A percentile compares a stretch with the other conserved stretches of the same genome.
phyloP scores from a whole-genome alignment of 1,140 invertebrate species.

The Zaprionus inermis region DNA sequence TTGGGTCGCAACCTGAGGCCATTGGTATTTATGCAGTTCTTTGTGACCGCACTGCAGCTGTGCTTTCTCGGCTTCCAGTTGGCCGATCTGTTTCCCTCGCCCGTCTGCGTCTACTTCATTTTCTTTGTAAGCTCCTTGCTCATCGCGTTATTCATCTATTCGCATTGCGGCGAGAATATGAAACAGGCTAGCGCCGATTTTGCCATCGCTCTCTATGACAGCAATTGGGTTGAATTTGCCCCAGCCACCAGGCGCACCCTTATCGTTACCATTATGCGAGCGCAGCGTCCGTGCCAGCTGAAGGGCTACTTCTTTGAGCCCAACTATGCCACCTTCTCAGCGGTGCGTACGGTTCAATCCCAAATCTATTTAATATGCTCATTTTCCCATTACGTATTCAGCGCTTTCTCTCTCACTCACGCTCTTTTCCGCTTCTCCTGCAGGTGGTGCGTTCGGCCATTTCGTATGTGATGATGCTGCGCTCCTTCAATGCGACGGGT shows the following conservation, averaged over 20 bases:
- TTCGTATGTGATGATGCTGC: conserved; percentile 75
- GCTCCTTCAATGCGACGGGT: conserved; percentile 53
- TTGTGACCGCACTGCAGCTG: conserved; percentile 58
- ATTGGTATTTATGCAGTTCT: conserved; percentile 65
- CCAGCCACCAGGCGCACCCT: conserved; percentile 43
- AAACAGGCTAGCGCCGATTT: conserved; percentile 65
- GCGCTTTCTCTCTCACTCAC: background rate
- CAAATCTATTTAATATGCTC: background rate
- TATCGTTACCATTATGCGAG: conserved; percentile 56
- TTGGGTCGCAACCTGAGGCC: conserved; percentile 45
- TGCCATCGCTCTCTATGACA: conserved; percentile 53
- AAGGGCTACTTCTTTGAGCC: conserved; percentile 69
- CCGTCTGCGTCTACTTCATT: conserved; percentile 58
- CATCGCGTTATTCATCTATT: conserved; percentile 68
- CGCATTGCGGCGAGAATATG: conserved; percentile 68
- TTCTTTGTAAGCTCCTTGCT: conserved; percentile 62
- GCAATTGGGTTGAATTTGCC: conserved; percentile 58
- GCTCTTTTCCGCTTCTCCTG: background rate
- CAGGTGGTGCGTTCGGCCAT: conserved; percentile 69
- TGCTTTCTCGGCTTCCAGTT: conserved; percentile 70
- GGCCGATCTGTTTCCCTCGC: conserved; percentile 65
- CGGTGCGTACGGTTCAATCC: conserved; percentile 36
- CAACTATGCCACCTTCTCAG: conserved; percentile 69
- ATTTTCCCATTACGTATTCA: conserved; percentile 3
- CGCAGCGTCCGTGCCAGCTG: conserved; percentile 62